Conservation (phyloP, 1,140 invertebrate species). For the Aporrectodea caliginosa region DNA sequence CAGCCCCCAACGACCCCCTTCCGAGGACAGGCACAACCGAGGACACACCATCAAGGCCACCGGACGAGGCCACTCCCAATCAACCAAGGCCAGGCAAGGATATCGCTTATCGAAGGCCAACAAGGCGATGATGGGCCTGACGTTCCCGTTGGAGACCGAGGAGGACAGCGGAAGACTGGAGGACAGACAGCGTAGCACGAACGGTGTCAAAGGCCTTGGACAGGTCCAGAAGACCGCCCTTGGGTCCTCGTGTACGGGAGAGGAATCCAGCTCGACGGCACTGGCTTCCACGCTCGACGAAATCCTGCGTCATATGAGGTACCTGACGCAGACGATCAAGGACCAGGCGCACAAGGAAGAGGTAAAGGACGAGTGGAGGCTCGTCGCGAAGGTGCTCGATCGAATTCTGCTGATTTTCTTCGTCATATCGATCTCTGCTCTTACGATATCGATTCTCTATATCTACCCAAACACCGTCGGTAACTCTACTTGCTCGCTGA, state of each 20-base stretch:
- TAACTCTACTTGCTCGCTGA: not conserved
- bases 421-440: conserved; percentile 16
- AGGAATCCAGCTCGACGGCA: no score
- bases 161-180: not conserved
- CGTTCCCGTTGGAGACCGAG: not conserved
- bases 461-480: conserved; percentile 8
- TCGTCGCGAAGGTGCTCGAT: conserved; percentile 29
- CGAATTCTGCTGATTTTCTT: conserved; percentile 24
- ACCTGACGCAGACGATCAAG: conserved; percentile 19
- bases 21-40: not conserved
- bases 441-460: conserved; percentile 28
- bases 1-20: not conserved
- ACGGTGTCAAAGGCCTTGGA: not conserved
- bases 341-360: conserved; percentile 10
- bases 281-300: conserved; percentile 5
- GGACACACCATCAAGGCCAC: not conserved
- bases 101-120: no score
- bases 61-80: no score
- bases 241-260: not conserved
- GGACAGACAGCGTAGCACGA: no score
- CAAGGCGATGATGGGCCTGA: not conserved
- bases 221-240: not conserved
- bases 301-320: conserved; percentile 21
- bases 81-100: no score
- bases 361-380: conserved; percentile 24